Percentiles rank a stretch among this genome's conserved stretches.
phyloP scores from a whole-genome alignment of 1,140 invertebrate genomes.

The Limonius californicus region DNA sequence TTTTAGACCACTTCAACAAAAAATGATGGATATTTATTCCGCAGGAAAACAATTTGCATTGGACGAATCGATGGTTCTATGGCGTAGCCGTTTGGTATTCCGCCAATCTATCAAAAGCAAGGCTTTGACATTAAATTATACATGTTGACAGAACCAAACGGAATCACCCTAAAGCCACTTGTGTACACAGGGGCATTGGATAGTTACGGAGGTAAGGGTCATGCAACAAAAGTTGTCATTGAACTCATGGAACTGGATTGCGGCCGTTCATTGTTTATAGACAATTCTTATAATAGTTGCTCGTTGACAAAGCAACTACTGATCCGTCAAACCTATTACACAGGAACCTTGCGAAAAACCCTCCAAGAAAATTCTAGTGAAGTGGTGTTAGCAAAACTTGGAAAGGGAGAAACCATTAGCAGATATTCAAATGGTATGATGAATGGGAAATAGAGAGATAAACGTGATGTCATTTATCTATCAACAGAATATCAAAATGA shows the following conservation, averaged over 20 bases:
- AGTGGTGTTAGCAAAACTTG: not conserved
- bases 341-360: not conserved
- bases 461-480: not conserved
- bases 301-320: not conserved
- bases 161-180: not conserved
- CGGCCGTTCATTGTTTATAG: conserved; percentile 34
- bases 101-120: conserved; percentile 1
- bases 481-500: not conserved
- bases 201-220: conserved; percentile 23
- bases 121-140: conserved; percentile 1
- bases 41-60: conserved; percentile 28
- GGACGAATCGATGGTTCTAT: conserved; percentile 35
- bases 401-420: not conserved
- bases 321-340: not conserved
- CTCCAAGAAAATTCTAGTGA: not conserved
- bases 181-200: conserved; percentile 11
- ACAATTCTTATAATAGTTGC: conserved; percentile 37
- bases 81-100: conserved; percentile 2
- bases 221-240: conserved; percentile 24
- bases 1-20: conserved; percentile 34
- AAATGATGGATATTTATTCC: conserved; percentile 30
- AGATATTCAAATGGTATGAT: not conserved
- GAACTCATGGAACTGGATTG: conserved; percentile 17
- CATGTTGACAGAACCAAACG: not conserved
- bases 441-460: not conserved